Base-by-base conservation (phyloP, 2,888 invertebrate species). In the Micoletzkya japonica region DNA sequence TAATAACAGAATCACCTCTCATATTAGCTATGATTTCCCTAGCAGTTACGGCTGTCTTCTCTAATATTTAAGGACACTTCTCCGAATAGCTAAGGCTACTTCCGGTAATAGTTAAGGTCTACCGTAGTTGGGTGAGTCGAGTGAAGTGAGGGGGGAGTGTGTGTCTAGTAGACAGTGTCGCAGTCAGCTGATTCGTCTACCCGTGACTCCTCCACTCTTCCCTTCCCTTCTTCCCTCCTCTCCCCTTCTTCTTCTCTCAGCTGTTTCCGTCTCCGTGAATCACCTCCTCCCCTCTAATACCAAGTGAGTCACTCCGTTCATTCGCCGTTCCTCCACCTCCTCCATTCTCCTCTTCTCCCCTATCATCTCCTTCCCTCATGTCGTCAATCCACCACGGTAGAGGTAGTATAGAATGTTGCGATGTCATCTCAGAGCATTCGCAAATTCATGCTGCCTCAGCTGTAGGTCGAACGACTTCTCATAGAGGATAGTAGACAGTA, bases 401-500 rank as follows among this genome's bases (percentile, higher is more conserved):
- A 61, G 61, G 61, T 61, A 61, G 61, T 61, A 50, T 61, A 14
- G 32, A 61, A 61, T 61, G 49, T 49, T 61, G 49, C 61, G 44
- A 61, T 49, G 61, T 32, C 61, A 32, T n/a, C 17, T n/a, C 37
- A 49, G 50, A 28, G 39, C 61, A 49, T 49, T 50, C 28, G 49
- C 44, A 61, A 24, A 61, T 61, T 61, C 34, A n/a, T 26, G 20
- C 61, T 61, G 61, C 61, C 61, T 61, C 61, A 44, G 30, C 61
- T 61, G 61, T 59, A n/a, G n/a, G n/a, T n/a, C n/a, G n/a, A n/a
- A n/a, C n/a, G n/a, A n/a, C n/a, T n/a, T n/a, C n/a, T n/a, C n/a
- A n/a, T n/a, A n/a, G n/a, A n/a, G n/a, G n/a, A n/a, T n/a, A n/a
- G n/a, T n/a, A n/a, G n/a, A n/a, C n/a, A n/a, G n/a, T n/a, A n/a